Evolutionary conservation across 2,888 invertebrate species (phyloP).

Genomic region (Lithophane semibrunnea): DNA sequence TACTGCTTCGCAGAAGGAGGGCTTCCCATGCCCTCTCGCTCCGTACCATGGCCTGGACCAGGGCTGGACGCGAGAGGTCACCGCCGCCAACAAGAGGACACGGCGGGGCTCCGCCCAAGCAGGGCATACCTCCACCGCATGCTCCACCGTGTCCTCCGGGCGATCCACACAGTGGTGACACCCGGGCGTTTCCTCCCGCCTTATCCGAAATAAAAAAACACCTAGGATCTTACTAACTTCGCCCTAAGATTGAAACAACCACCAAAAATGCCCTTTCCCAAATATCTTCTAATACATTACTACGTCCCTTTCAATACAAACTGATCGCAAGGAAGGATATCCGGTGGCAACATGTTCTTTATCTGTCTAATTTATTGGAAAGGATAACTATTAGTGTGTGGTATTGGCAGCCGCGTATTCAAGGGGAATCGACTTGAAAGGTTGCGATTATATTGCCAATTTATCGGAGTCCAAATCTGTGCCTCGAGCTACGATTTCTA

Average conservation of each 20-base stretch:
- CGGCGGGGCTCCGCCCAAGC: no score
- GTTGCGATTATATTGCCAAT: slow-evolving; percentile 33
- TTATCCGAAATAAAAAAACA: no score
- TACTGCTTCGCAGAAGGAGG: no score
- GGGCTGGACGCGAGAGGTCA: no score
- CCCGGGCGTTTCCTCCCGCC: no score
- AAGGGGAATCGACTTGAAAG: slow-evolving; percentile 50
- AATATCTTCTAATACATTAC: slow-evolving; percentile 22
- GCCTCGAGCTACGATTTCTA: neutral
- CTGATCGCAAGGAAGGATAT: slow-evolving; percentile 52
- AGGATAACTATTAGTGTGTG: slow-evolving; percentile 71
- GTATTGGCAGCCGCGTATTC: slow-evolving; percentile 55
- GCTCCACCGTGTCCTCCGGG: no score
- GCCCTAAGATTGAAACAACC: neutral
- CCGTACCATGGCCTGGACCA: no score
- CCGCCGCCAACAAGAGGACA: no score
- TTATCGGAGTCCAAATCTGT: slow-evolving; percentile 12
- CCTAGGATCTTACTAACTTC: no score
- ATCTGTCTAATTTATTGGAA: slow-evolving; percentile 76
- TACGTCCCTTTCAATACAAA: slow-evolving; percentile 4
- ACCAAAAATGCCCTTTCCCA: neutral
- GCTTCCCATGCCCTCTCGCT: no score
- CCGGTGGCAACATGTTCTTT: slow-evolving; percentile 71
- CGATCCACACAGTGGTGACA: no score
- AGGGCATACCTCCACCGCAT: no score